These are phyloP conservation scores for Hofmannophila pseudospretella DNA, from an alignment of 2,888 invertebrate species.

Conservation along the genomic window DNA sequence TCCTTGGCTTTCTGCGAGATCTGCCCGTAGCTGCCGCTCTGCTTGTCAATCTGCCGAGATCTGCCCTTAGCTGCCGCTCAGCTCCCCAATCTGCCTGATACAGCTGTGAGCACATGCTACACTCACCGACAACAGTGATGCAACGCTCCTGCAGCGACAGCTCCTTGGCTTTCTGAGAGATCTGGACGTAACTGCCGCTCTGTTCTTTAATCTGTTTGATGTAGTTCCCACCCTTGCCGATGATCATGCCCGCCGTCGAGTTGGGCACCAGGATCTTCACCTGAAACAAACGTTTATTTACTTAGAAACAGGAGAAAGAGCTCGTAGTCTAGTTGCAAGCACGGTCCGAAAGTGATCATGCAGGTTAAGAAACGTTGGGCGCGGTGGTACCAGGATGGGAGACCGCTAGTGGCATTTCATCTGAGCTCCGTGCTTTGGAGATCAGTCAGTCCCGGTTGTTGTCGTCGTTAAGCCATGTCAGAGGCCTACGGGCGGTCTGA, in stretches of 20 bases:
- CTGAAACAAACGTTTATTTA: constrained; percentile 36
- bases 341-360: no score
- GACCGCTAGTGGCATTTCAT: no score
- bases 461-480: no score
- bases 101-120: no score
- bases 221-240: constrained; percentile 96
- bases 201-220: constrained; percentile 97
- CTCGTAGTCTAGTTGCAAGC: no score
- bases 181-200: constrained; percentile 96
- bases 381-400: no score
- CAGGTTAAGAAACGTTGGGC: no score
- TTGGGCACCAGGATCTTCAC: constrained; percentile 97
- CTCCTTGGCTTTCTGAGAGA: constrained; percentile 97
- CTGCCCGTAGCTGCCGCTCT: constrained; percentile 96
- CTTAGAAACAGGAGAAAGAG: no score
- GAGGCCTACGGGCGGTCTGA: no score
- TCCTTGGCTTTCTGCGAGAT: constrained; percentile 98
- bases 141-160: constrained; percentile 94
- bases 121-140: constrained; percentile 92
- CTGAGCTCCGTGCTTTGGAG: no score
- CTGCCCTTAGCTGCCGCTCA: background rate
- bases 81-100: background rate
- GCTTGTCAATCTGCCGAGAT: constrained; percentile 88
- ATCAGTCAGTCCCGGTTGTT: no score
- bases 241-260: constrained; percentile 98